Percentiles rank a stretch among this genome's conserved stretches.
phyloP scores from a whole-genome alignment of 2,888 invertebrate genomes.

The Caenorhabditis becei region DNA sequence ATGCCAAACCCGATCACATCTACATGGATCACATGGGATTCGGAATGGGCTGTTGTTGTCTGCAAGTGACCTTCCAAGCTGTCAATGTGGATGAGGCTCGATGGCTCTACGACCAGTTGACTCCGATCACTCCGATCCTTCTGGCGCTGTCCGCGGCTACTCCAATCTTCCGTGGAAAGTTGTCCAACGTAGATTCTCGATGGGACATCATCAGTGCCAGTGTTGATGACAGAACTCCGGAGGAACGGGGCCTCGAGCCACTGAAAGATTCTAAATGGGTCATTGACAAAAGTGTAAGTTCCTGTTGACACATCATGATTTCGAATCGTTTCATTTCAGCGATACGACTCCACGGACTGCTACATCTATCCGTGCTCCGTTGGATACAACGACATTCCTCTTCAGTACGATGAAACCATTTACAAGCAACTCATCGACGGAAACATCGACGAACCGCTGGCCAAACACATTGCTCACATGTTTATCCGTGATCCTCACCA shows the following conservation, averaged over 20 bases:
- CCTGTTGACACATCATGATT: background rate
- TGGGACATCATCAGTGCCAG: constrained; percentile 98
- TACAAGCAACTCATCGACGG: constrained; percentile 89
- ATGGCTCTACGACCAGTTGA: constrained; percentile 95
- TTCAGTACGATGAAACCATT: constrained; percentile 82
- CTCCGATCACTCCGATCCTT: constrained; percentile 97
- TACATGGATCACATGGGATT: constrained; percentile 99
- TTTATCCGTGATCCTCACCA: constrained; percentile 98
- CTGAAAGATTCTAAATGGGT: constrained; percentile 86
- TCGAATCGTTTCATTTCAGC: constrained; percentile 21
- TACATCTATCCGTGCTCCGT: constrained; percentile 92
- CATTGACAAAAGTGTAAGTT: constrained; percentile 88
- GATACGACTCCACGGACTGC: constrained; percentile 97
- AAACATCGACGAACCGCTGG: constrained; percentile 93
- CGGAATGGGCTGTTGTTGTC: constrained; percentile 92
- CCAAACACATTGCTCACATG: constrained; percentile 96
- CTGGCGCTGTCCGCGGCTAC: constrained; percentile 97
- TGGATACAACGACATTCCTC: constrained; percentile 92
- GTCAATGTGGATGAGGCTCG: constrained; percentile 93
- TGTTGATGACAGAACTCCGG: constrained; percentile 94
- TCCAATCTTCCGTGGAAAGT: constrained; percentile 90
- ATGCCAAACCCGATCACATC: constrained; percentile 91
- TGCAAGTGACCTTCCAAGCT: constrained; percentile 89
- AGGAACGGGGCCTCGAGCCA: constrained; percentile 89
- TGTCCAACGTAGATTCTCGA: constrained; percentile 96